Percentiles rank a stretch among this genome's conserved stretches.
phyloP scores from a whole-genome alignment of 2,797 vertebrate genomes.

The Liasis olivaceus region DNA sequence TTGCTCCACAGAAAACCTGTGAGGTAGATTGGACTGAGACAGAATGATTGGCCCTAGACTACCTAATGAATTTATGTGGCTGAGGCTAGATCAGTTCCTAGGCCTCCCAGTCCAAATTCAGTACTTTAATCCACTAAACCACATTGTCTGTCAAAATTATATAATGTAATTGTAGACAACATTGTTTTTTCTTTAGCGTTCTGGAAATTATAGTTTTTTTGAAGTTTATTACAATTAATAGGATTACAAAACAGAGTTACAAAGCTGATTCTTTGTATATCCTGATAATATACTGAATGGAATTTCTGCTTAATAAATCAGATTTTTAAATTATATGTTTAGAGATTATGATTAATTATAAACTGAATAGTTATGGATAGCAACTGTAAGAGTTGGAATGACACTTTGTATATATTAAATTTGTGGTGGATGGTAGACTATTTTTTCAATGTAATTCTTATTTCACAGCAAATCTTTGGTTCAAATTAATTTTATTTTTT shows the following conservation, averaged over 20 bases:
- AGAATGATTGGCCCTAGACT: background rate
- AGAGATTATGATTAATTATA: slow-evolving; percentile 18
- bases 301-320: slow-evolving; percentile 37
- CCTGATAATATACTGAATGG: background rate
- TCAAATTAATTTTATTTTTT: slow-evolving; percentile 6
- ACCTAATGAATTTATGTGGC: background rate
- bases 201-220: slow-evolving; percentile 10
- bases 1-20: background rate
- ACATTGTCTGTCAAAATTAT: background rate
- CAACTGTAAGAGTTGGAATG: slow-evolving; percentile 32
- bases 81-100: background rate
- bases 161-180: slow-evolving; percentile 12
- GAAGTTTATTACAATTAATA: slow-evolving; percentile 3
- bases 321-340: slow-evolving; percentile 29
- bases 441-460: background rate
- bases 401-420: background rate
- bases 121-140: background rate
- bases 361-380: slow-evolving; percentile 11
- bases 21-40: background rate
- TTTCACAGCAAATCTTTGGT: slow-evolving; percentile 12
- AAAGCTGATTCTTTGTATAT: slow-evolving; percentile 19
- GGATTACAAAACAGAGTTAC: slow-evolving; percentile 19
- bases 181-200: slow-evolving; percentile 11
- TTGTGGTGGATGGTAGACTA: slow-evolving; percentile 25
- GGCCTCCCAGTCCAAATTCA: background rate